Evolutionary conservation across 1,140 invertebrate genomes (phyloP).

Genomic region (Plectrocnemia conspersa): DNA sequence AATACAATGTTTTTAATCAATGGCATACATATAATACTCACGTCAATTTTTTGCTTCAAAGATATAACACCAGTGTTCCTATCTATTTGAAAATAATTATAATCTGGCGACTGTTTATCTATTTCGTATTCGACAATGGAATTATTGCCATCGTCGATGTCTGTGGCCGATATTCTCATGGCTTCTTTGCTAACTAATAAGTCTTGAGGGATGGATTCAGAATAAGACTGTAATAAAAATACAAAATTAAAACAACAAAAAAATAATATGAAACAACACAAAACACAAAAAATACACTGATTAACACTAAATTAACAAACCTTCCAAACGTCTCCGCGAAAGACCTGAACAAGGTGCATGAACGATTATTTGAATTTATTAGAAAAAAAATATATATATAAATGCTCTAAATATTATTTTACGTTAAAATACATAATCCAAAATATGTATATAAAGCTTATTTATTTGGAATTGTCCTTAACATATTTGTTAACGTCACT

Average conservation of each 20-base stretch:
- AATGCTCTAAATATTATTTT: no score
- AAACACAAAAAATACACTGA: conserved; percentile 18
- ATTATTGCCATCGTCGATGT: conserved; percentile 83
- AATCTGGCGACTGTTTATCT: conserved; percentile 54
- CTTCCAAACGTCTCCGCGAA: conserved; percentile 61
- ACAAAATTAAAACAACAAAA: conserved; percentile 1
- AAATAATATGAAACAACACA: conserved; percentile 29
- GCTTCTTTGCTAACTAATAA: conserved; percentile 64
- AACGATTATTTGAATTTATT: no score
- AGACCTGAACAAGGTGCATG: no score
- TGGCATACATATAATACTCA: conserved; percentile 46
- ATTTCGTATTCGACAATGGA: conserved; percentile 68
- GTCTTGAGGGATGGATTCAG: conserved; percentile 72
- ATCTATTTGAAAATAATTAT: conserved; percentile 72
- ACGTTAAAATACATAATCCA: no score
- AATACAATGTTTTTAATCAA: conserved; percentile 8
- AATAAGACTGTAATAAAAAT: conserved; percentile 60
- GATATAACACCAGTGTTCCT: conserved; percentile 72
- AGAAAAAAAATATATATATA: no score
- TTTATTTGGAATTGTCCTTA: no score
- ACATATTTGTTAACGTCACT: no score
- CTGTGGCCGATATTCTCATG: conserved; percentile 82
- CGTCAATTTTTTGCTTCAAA: conserved; percentile 66
- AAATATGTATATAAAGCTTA: no score
- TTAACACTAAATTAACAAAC: conserved; percentile 49